phyloP scores from a whole-genome alignment of 2,797 vertebrate genomes.

The Eutrigla gurnardus region DNA sequence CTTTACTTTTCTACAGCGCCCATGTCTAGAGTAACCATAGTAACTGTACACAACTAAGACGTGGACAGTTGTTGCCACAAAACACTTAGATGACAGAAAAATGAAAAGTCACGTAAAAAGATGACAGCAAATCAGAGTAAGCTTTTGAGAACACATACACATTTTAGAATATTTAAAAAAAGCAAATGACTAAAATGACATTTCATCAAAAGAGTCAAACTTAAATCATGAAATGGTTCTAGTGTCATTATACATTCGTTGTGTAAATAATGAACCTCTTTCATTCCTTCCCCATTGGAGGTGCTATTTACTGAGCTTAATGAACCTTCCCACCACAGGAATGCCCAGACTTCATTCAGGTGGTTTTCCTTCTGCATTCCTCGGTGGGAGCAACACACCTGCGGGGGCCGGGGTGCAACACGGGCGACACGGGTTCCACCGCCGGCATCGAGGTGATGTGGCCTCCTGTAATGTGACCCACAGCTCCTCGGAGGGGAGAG shows the following conservation, averaged over 20 bases:
- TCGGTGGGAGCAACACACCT: conserved; percentile 63
- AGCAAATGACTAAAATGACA: not conserved
- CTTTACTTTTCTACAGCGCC: not conserved
- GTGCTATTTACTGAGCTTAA: conserved; percentile 36
- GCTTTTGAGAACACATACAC: no score
- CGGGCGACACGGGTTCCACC: conserved; percentile 58
- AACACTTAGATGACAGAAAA: not conserved
- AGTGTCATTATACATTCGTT: conserved; percentile 8
- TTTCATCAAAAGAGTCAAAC: not conserved
- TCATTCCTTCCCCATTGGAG: conserved; percentile 13
- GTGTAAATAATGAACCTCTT: conserved; percentile 22
- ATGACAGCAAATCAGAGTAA: no score
- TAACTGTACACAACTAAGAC: not conserved
- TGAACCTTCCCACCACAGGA: conserved; percentile 44
- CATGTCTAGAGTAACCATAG: not conserved
- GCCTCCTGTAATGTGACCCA: conserved; percentile 67
- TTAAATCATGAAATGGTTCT: not conserved
- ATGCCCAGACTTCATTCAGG: conserved; percentile 41
- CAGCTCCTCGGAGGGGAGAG: conserved; percentile 35
- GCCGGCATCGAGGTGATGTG: conserved; percentile 36
- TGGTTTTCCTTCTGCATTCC: conserved; percentile 61
- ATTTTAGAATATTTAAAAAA: not conserved
- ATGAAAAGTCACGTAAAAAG: no score
- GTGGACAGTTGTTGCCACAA: not conserved
- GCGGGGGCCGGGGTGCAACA: conserved; percentile 28